Evolutionary conservation across 1,140 invertebrate species (phyloP), one percentile per base, ranked within the genome.

Genomic region (Leptonema lineaticorne): DNA sequence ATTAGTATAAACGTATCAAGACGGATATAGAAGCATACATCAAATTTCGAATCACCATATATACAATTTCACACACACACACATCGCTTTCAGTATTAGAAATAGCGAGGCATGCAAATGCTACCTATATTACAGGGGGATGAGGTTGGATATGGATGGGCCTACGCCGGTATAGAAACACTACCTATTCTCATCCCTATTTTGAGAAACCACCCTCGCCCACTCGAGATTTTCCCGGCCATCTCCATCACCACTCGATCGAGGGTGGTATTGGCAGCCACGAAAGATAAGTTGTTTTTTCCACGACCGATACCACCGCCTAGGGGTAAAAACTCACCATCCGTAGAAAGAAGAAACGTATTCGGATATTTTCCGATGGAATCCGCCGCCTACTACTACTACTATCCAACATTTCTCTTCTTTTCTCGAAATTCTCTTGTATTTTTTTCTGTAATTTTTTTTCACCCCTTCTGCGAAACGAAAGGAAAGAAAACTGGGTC

Each of bases 51-150:
- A n/a, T n/a, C n/a, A n/a, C n/a, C n/a, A n/a, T n/a, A n/a, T n/a
- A n/a, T n/a, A n/a, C n/a, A n/a, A n/a, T n/a, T n/a, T n/a, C n/a
- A n/a, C n/a, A n/a, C n/a, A n/a, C n/a, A n/a, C n/a, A n/a, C n/a
- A n/a, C n/a, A n/a, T n/a, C n/a, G n/a, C n/a, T n/a, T n/a, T n/a
- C n/a, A n/a, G 16, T 11, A 16, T 20, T 67, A 46, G 70, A 67
- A 69, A 69, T 67, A 69, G 68, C 71, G 53, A 8, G 71, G 71
- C 71, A 72, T 72, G 71, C 71, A 72, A 72, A 72, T 72, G 50
- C 50, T 53, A 24, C 18, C n/a, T n/a, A n/a, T n/a, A n/a, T n/a
- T 14, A 14, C 1, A 24, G 27, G 1, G 22, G 50, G 50, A 37
- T 63, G 63, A 63, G 56, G 62, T 59, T 4, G n/a, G n/a, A n/a